phyloP scores from a whole-genome alignment of 2,888 invertebrate species.

The Luffia ferchaultella region DNA sequence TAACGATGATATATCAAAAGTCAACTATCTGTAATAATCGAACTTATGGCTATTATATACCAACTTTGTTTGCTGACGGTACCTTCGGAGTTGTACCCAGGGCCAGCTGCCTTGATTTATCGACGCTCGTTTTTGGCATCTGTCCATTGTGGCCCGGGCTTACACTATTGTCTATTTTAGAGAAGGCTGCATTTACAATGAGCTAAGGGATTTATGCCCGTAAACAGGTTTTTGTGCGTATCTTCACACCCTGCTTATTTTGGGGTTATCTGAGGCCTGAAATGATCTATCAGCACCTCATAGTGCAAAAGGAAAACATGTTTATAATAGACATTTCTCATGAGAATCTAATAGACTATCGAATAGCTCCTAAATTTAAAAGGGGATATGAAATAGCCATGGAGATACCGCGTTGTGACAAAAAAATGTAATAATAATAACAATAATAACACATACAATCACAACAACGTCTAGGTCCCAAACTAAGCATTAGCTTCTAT shows the following conservation, averaged over 20 bases:
- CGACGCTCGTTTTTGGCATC: constrained; percentile 20
- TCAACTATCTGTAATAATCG: too few species aligned
- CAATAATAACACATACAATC: too few species aligned
- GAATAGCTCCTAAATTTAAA: not conserved
- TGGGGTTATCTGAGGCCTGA: not conserved
- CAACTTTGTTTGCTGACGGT: constrained; percentile 2
- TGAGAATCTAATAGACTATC: not conserved
- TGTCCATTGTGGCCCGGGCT: constrained; percentile 16
- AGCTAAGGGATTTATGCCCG: not conserved
- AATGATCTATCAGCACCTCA: not conserved
- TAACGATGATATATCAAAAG: too few species aligned
- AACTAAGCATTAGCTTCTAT: too few species aligned
- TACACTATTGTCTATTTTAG: constrained; percentile 1
- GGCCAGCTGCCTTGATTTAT: constrained; percentile 21
- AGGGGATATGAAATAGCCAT: not conserved
- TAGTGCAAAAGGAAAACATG: not conserved
- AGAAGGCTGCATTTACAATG: not conserved
- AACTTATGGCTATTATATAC: too few species aligned
- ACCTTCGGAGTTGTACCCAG: not conserved
- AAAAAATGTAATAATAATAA: too few species aligned
- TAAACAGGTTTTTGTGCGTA: not conserved
- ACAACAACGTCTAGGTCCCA: too few species aligned
- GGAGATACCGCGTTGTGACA: too few species aligned
- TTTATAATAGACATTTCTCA: not conserved
- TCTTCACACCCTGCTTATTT: not conserved